These are phyloP conservation scores for Capreolus pygargus DNA, from an alignment of 2,113 vertebrate genomes.

Conservation along the genomic window DNA sequence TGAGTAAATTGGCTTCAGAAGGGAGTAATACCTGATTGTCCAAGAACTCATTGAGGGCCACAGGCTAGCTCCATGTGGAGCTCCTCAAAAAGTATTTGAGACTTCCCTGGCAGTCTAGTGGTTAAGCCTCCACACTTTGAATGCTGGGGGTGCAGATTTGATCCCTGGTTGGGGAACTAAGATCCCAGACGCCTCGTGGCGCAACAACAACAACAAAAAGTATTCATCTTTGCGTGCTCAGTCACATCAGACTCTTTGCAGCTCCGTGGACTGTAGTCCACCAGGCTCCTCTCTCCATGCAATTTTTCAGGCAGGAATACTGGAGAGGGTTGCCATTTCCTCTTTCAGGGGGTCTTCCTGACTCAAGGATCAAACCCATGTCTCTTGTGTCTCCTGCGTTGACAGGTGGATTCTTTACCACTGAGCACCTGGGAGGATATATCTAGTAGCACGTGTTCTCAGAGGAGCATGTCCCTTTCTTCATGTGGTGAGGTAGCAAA, in stretches of 20 bases:
- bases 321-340: neutral
- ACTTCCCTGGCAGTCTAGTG: neutral
- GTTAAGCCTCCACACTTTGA: neutral
- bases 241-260: neutral
- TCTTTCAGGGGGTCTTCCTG: neutral
- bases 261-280: neutral
- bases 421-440: neutral
- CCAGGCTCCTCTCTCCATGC: neutral
- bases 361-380: neutral
- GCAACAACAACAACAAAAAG: neutral
- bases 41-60: neutral
- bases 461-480: neutral
- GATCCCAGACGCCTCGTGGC: fast-evolving
- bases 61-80: neutral
- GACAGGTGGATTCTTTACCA: neutral
- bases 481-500: neutral
- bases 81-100: neutral
- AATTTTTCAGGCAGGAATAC: neutral
- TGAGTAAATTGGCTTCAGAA: neutral
- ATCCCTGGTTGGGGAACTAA: neutral
- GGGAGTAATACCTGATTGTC: neutral
- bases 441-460: neutral
- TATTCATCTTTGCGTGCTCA: neutral
- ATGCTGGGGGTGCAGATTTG: neutral
- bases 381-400: neutral